Evolutionary conservation across 2,113 vertebrate genomes (phyloP).

Genomic region (Pithys albifrons): DNA sequence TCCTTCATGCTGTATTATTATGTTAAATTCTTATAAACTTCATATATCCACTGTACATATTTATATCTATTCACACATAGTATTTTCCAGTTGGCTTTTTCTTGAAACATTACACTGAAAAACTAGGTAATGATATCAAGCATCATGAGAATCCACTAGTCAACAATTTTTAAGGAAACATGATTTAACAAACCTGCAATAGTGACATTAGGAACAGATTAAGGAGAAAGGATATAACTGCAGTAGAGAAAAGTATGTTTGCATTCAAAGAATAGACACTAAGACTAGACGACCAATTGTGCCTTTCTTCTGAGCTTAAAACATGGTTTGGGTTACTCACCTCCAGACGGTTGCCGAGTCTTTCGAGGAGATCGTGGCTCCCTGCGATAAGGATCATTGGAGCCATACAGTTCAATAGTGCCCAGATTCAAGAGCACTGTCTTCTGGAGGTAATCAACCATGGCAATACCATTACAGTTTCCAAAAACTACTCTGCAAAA

Average conservation of each 20-base stretch:
- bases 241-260: background rate
- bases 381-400: slow-evolving; percentile 94
- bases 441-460: slow-evolving; percentile 98
- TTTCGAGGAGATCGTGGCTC: slow-evolving; percentile 95
- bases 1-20: background rate
- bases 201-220: background rate
- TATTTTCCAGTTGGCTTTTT: background rate
- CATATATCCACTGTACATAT: background rate
- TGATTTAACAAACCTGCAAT: background rate
- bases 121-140: background rate
- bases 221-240: background rate
- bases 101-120: background rate
- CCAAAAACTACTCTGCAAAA: slow-evolving; percentile 92
- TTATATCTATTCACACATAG: background rate
- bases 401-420: slow-evolving; percentile 92
- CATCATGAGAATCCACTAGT: background rate
- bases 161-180: background rate
- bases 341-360: slow-evolving; percentile 93
- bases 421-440: slow-evolving; percentile 91
- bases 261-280: background rate
- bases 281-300: background rate
- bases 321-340: slow-evolving; percentile 69
- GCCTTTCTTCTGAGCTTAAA: background rate
- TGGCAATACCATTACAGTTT: slow-evolving; percentile 94
- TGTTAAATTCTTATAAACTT: background rate